Evolutionary conservation across 2,797 vertebrate species (phyloP), one percentile per base, ranked within the genome.

Genomic region (Prunella strophiata): DNA sequence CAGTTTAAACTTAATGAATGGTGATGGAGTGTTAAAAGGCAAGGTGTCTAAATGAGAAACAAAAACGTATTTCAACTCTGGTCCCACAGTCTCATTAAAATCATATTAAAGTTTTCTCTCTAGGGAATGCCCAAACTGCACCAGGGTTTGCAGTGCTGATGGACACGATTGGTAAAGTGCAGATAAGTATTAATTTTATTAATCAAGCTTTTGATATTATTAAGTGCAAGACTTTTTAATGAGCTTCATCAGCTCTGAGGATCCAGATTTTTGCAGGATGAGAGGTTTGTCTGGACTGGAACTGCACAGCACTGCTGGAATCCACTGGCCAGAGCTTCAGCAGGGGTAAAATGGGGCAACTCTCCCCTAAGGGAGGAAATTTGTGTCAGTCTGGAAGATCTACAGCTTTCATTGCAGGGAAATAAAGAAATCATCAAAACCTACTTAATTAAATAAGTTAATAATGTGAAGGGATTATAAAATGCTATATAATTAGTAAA

Each of bases 31-130:
- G 30, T 58, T 85, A 86, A 93, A 80, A 88, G 62, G 34, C 36
- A 40, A 86, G 26, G 20, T 61, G 58, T 25, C 67, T 58, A 92
- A 92, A 92, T 76, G 74, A 79, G 87, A 65, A 91, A 90, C 54
- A 61, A 79, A 86, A 76, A 8, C 7, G 4, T 14, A 4, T 84
- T 90, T 70, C 58, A 59, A 11, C 66, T 50, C 16, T 5, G 30
- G 30, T 72, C 51, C 63, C 84, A 62, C 9, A 32, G 55, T 22
- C 25, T 88, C 47, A 51, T 73, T 79, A 84, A 84, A 95, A 63
- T 70, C 15, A 7, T 22, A n/a, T 52, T 70, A 12, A 84, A 78
- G 10, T n/a, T 66, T 10, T 52, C 4, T 84, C 76, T 82, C 12
- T 5, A 38, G 71, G 83, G 67, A 59, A n/a, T 40, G 23, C 36